phyloP scores from a whole-genome alignment of 1,140 invertebrate genomes.

The Agrypnia vestita region DNA sequence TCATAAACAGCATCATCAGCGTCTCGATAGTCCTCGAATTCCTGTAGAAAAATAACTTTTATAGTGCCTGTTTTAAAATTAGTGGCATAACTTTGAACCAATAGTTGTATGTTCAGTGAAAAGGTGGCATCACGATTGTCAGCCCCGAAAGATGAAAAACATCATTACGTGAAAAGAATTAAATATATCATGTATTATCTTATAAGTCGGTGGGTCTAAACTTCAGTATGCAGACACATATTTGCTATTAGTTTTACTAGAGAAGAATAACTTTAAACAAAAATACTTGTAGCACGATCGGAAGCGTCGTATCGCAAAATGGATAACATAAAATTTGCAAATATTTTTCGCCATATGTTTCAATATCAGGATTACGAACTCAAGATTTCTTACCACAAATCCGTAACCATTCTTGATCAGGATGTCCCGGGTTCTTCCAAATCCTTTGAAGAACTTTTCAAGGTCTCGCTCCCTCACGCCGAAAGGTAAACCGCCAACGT shows the following conservation, averaged over 20 bases:
- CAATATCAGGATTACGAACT: constrained; percentile 38
- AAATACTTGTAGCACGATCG: no score
- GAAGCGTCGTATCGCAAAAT: no score
- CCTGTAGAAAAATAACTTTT: constrained; percentile 76
- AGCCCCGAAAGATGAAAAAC: constrained; percentile 61
- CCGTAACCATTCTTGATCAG: constrained; percentile 99
- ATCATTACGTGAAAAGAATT: constrained; percentile 44
- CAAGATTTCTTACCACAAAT: constrained; percentile 88
- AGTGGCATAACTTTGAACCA: background rate
- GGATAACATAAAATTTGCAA: no score
- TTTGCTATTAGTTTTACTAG: no score
- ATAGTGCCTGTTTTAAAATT: constrained; percentile 15
- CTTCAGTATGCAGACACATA: no score
- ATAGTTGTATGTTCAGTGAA: constrained; percentile 47
- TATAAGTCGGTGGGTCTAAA: no score
- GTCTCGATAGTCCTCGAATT: constrained; percentile 98
- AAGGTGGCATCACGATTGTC: constrained; percentile 56
- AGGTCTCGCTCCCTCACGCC: constrained; percentile 96
- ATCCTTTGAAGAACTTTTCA: constrained; percentile 98
- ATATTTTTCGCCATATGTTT: constrained; percentile 26
- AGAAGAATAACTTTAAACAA: no score
- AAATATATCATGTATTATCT: no score
- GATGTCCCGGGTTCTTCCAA: constrained; percentile 96
- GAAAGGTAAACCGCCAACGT: constrained; percentile 95
- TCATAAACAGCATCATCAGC: constrained; percentile 99